These are phyloP conservation scores for Tholera decimalis DNA, from an alignment of 2,888 invertebrate genomes.

Conservation along the genomic window DNA sequence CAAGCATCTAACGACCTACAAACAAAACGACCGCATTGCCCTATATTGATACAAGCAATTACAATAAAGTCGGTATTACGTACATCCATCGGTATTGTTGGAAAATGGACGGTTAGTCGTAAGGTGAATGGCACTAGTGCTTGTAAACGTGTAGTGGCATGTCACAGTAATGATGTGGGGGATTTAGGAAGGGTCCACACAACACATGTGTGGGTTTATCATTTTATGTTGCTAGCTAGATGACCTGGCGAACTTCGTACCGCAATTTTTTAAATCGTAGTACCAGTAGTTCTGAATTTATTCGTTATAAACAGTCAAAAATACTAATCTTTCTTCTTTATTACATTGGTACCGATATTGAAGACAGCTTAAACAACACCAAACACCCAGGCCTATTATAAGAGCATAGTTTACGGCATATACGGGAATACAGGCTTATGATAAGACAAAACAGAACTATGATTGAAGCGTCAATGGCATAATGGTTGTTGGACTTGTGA, in stretches of 20 bases:
- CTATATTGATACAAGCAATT: constrained; percentile 61
- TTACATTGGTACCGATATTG: too few relatives aligned
- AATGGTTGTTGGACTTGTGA: too few relatives aligned
- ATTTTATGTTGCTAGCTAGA: background rate
- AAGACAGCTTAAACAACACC: too few relatives aligned
- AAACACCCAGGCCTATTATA: too few relatives aligned
- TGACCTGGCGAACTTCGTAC: background rate
- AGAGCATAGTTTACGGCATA: too few relatives aligned
- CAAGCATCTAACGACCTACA: constrained; percentile 54
- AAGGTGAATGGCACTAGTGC: constrained; percentile 37
- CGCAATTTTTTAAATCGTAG: too few relatives aligned
- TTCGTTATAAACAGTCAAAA: too few relatives aligned
- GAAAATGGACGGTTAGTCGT: constrained; percentile 48
- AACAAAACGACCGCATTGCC: constrained; percentile 49
- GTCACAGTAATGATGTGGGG: constrained; percentile 58
- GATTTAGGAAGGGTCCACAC: constrained; percentile 41
- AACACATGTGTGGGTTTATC: constrained; percentile 15
- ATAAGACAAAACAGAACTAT: too few relatives aligned
- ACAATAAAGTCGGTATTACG: constrained; percentile 58
- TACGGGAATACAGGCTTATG: too few relatives aligned
- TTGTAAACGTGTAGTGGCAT: constrained; percentile 50
- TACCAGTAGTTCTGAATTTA: too few relatives aligned
- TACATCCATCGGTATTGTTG: constrained; percentile 51
- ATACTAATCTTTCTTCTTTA: too few relatives aligned
- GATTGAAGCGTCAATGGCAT: too few relatives aligned